phyloP scores from a whole-genome alignment of 2,113 vertebrate species.

The Gambusia holbrooki region DNA sequence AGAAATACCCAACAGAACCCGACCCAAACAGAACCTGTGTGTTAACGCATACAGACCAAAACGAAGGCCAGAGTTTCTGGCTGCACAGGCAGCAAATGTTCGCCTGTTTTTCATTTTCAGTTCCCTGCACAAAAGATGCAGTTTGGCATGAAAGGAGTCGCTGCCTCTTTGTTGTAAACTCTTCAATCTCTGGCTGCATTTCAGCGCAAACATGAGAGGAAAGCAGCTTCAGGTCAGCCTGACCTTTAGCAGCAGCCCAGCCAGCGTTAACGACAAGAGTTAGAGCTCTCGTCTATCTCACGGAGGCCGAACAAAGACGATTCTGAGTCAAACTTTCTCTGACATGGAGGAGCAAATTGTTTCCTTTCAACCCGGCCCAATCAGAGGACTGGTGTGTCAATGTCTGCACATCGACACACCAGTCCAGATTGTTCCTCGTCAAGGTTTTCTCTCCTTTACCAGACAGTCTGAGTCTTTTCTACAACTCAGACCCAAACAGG shows the following conservation, averaged over 20 bases:
- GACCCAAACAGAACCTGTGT: too few relatives aligned
- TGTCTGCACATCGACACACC: background rate
- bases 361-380: constrained; percentile 1
- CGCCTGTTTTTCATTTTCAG: too few relatives aligned
- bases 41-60: background rate
- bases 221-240: background rate
- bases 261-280: background rate
- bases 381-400: background rate
- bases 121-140: too few relatives aligned
- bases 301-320: constrained; percentile 2
- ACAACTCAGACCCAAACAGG: constrained; percentile 13
- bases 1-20: too few relatives aligned
- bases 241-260: constrained; percentile 8
- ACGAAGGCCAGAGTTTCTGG: background rate
- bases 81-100: too few relatives aligned
- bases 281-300: background rate
- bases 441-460: constrained; percentile 1
- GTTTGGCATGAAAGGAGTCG: background rate
- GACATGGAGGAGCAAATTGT: constrained; percentile 3
- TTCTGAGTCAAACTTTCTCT: background rate
- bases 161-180: constrained; percentile 2
- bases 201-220: constrained; percentile 17
- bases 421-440: constrained; percentile 2
- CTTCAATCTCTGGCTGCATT: background rate
- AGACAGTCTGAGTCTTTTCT: constrained; percentile 13